A percentile compares a stretch with the other conserved stretches of the same genome.
Conservation (phyloP, 2,113 vertebrate genomes). For the Cnemophilus loriae region DNA sequence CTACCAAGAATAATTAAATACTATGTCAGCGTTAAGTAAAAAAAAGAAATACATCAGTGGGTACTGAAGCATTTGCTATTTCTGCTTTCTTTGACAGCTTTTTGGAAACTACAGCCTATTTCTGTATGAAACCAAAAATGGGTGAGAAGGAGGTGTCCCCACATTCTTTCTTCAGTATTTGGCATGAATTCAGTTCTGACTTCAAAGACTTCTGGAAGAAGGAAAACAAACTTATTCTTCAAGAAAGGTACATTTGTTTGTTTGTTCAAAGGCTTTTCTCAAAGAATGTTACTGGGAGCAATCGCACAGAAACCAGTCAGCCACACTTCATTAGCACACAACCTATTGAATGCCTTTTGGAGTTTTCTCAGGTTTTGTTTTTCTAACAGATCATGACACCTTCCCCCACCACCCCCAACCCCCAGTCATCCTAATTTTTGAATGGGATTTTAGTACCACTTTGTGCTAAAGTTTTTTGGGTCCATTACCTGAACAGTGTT, state of each 20-base stretch:
- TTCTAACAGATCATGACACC: not conserved
- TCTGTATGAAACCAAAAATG: constrained; percentile 90
- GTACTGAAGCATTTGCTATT: constrained; percentile 16
- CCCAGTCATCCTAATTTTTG: not conserved
- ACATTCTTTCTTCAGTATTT: constrained; percentile 89
- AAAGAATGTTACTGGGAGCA: not conserved
- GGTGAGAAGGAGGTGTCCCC: constrained; percentile 95
- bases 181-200: constrained; percentile 97
- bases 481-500: not conserved
- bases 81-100: constrained; percentile 80
- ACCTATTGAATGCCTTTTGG: not conserved
- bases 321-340: not conserved
- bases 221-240: constrained; percentile 92
- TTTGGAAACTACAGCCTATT: constrained; percentile 88
- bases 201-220: constrained; percentile 98
- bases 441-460: not conserved
- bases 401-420: not conserved
- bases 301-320: not conserved
- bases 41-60: not conserved
- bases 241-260: constrained; percentile 85
- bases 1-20: not conserved
- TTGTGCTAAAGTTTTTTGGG: not conserved
- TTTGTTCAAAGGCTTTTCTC: constrained; percentile 59
- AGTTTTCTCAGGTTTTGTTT: not conserved
- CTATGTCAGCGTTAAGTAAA: not conserved